phyloP scores from a whole-genome alignment of 1,140 invertebrate species.

The Drosophila kikkawai region DNA sequence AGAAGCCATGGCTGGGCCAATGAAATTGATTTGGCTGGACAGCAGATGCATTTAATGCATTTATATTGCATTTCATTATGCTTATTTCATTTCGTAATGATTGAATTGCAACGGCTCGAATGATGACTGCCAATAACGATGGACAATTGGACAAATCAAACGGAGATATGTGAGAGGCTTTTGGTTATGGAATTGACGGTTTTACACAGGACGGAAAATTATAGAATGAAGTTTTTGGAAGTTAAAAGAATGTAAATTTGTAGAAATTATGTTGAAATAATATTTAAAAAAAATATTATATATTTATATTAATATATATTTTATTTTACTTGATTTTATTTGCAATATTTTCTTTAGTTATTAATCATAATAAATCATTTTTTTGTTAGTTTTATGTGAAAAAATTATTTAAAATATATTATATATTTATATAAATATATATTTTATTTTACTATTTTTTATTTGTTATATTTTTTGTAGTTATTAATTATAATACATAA shows the following conservation, averaged over 20 bases:
- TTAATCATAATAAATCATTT: neutral
- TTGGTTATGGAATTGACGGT: conserved; percentile 6
- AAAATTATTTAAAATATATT: no score
- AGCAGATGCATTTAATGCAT: conserved; percentile 74
- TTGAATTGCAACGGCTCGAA: conserved; percentile 62
- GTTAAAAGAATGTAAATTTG: neutral
- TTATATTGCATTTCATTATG: conserved; percentile 81
- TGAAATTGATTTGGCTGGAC: conserved; percentile 54
- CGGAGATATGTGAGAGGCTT: conserved; percentile 30
- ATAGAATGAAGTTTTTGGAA: no score
- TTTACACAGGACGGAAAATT: conserved; percentile 2
- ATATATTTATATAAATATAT: no score
- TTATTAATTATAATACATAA: neutral
- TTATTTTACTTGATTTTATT: no score
- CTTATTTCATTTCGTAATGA: conserved; percentile 77
- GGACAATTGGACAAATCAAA: conserved; percentile 61
- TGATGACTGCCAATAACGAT: conserved; percentile 68
- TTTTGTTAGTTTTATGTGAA: no score
- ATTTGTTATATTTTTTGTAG: no score
- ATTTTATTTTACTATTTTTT: no score
- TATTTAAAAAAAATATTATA: no score
- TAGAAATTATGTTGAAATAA: neutral
- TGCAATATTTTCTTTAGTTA: neutral
- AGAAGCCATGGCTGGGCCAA: conserved; percentile 13
- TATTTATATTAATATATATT: no score